These are phyloP conservation scores for Hartigia nigra DNA, from an alignment of 2,888 invertebrate genomes.

Conservation along the genomic window DNA sequence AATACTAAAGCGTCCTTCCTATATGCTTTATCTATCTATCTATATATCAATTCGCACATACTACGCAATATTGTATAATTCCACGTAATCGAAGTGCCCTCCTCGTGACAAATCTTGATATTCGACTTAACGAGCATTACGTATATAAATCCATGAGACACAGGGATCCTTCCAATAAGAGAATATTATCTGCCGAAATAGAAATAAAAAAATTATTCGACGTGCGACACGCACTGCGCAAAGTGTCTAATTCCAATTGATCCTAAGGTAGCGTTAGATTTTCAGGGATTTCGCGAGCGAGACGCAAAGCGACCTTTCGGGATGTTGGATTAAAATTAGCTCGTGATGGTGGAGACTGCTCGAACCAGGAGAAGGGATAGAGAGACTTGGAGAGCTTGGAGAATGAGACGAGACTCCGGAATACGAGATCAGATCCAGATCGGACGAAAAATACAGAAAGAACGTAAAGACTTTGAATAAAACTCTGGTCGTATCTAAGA, in stretches of 20 bases:
- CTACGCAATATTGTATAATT: neutral
- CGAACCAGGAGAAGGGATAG: neutral
- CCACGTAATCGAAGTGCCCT: neutral
- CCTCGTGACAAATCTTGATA: neutral
- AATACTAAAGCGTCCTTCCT: neutral
- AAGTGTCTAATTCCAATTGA: neutral
- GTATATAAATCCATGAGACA: neutral
- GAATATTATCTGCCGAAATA: neutral
- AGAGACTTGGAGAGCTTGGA: neutral
- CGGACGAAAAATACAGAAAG: neutral
- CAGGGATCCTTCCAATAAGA: neutral
- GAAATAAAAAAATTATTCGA: neutral
- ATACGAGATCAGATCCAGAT: neutral
- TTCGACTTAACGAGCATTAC: neutral
- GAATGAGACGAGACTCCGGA: neutral
- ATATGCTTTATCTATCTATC: neutral
- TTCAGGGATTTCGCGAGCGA: neutral
- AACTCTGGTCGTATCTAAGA: neutral
- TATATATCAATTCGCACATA: neutral
- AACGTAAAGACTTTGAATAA: neutral
- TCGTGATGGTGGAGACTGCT: conserved; percentile 6
- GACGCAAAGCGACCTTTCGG: neutral
- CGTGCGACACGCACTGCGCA: too few relatives aligned
- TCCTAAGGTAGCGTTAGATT: neutral
- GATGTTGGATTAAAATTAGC: conserved; percentile 39